phyloP scores from a whole-genome alignment of 2,797 vertebrate species.

The Danio kyathit region DNA sequence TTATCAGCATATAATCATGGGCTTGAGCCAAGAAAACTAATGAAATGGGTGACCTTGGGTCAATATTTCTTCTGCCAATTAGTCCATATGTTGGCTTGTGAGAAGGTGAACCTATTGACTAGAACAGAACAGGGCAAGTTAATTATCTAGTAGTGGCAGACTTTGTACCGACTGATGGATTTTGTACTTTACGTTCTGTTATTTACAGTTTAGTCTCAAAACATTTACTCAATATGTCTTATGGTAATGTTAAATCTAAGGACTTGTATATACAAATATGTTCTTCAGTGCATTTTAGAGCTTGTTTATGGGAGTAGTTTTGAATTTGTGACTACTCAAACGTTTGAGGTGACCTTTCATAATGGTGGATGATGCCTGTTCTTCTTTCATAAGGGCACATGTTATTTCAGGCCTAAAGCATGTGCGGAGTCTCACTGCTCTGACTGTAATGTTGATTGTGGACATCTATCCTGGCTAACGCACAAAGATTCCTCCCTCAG shows the following conservation, averaged over 20 bases:
- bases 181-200: background rate
- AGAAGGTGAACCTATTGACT: conserved; percentile 9
- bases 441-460: conserved; percentile 23
- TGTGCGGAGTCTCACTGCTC: conserved; percentile 17
- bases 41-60: background rate
- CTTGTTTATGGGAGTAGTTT: background rate
- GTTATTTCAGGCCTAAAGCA: conserved; percentile 46
- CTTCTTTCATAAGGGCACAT: conserved; percentile 53
- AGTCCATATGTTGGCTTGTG: background rate
- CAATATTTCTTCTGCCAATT: background rate
- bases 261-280: background rate
- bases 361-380: conserved; percentile 28
- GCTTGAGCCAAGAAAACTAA: background rate
- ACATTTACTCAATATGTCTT: background rate
- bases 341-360: conserved; percentile 68
- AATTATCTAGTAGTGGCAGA: conserved; percentile 28
- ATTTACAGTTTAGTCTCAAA: conserved; percentile 14
- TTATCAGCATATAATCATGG: background rate
- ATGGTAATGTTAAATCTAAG: background rate
- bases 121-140: conserved; percentile 19
- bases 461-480: background rate
- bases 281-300: background rate
- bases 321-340: conserved; percentile 4
- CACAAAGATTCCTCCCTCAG: background rate
- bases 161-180: conserved; percentile 34